Conservation (phyloP, 2,113 vertebrate species). For the Stomatorhinus ivindoensis region DNA sequence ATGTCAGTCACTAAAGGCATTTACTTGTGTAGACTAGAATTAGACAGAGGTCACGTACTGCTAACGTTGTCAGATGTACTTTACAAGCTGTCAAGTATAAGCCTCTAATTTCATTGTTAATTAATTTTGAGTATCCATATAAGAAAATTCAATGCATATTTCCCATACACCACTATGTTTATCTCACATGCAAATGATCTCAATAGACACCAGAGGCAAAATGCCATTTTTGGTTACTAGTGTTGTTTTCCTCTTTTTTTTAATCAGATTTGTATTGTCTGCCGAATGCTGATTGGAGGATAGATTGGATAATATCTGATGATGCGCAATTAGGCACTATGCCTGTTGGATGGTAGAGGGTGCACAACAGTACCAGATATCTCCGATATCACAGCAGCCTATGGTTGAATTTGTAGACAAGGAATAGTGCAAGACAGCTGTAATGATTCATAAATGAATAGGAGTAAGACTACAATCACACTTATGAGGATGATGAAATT, state of each 20-base stretch:
- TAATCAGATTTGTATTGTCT: neutral
- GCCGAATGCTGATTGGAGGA: neutral
- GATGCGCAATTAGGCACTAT: neutral
- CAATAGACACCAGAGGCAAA: neutral
- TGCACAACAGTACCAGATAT: slow-evolving; percentile 10
- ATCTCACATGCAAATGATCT: neutral
- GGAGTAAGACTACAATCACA: neutral
- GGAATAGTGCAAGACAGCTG: neutral
- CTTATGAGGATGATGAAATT: neutral
- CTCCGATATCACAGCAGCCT: neutral
- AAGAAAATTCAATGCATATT: neutral
- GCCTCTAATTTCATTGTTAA: neutral
- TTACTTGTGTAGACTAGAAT: slow-evolving; percentile 15
- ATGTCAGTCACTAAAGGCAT: neutral
- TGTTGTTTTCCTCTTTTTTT: neutral
- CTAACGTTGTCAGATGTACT: slow-evolving; percentile 11
- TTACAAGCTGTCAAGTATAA: slow-evolving; percentile 12
- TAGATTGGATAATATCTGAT: neutral
- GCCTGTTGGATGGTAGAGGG: neutral
- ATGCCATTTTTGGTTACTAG: neutral
- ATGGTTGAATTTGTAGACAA: neutral
- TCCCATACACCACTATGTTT: neutral
- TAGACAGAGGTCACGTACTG: neutral
- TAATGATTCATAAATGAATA: neutral
- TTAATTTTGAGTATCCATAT: slow-evolving; percentile 12